Percentiles rank a stretch among this genome's conserved stretches.
These are phyloP conservation scores for Galerucella pusilla DNA, from an alignment of 2,888 invertebrate species.

Conservation along the genomic window DNA sequence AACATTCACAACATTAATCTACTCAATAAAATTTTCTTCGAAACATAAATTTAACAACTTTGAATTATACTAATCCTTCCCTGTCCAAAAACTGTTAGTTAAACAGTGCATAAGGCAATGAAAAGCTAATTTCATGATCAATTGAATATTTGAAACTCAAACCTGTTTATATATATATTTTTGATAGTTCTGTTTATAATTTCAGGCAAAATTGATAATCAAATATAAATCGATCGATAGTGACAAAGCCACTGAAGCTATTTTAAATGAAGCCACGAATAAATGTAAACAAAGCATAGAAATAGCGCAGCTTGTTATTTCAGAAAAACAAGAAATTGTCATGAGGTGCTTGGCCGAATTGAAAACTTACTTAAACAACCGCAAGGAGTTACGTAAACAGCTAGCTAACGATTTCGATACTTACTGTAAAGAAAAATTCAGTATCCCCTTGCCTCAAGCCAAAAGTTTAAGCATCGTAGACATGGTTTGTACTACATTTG, in stretches of 20 bases:
- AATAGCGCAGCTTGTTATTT: slow-evolving; percentile 44
- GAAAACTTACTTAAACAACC: slow-evolving; percentile 53
- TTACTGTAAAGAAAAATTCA: slow-evolving; percentile 56
- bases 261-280: slow-evolving; percentile 40
- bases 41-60: too few relatives aligned
- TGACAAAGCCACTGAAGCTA: slow-evolving; percentile 36
- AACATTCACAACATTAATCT: too few relatives aligned
- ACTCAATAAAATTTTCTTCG: too few relatives aligned
- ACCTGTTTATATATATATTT: not conserved
- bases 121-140: not conserved
- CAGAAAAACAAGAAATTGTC: slow-evolving; percentile 57
- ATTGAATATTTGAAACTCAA: not conserved
- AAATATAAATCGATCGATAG: slow-evolving; percentile 38
- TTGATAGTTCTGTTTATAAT: not conserved
- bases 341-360: slow-evolving; percentile 55
- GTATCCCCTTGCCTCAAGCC: slow-evolving; percentile 34
- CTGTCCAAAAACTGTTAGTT: too few relatives aligned
- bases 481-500: slow-evolving; percentile 29
- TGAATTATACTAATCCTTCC: too few relatives aligned
- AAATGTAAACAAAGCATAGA: slow-evolving; percentile 46
- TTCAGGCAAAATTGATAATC: slow-evolving; percentile 45
- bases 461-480: slow-evolving; percentile 38
- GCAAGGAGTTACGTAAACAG: slow-evolving; percentile 52
- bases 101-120: too few relatives aligned
- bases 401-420: slow-evolving; percentile 55